Base-by-base conservation (phyloP, 1,140 invertebrate species). In the Camponotus floridanus region DNA sequence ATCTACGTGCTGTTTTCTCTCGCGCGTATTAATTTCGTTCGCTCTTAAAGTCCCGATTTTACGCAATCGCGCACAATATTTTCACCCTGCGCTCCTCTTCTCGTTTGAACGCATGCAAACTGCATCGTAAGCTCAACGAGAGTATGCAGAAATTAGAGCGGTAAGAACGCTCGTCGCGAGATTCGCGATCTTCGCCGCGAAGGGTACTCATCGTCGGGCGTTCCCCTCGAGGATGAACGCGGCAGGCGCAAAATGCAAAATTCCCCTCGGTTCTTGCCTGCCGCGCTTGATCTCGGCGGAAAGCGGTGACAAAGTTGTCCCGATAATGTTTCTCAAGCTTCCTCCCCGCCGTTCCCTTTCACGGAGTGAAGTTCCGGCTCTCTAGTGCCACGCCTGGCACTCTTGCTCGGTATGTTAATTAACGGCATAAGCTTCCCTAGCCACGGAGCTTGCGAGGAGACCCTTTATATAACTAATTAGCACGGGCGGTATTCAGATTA, bases 391-490 rank as follows among this genome's bases (percentile, higher is more conserved):
- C 64, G 81, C 87, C 86, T 89, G 83, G 88, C 91, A 89, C 87
- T 89, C 86, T 90, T 86, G 90, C 90, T 91, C 90, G 92, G 92
- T 93, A 94, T 93, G 93, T 94, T 94, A 94, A 94, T 94, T 94
- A 94, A 93, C 92, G 90, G 92, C 92, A 93, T 93, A 93, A 94
- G 92, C 93, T 94, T 94, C 92, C 91, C 88, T 76, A 91, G 88
- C 87, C 85, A 91, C 84, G 90, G 15, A 87, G 86, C 86, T 76
- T 79, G 88, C 90, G 90, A 91, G 88, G 88, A 86, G 86, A 71
- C 91, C 92, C 79, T 93, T 94, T 94, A 92, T 93, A 92, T 90
- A 92, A 92, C 90, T 94, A 94, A 94, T 94, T 94, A 93, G 92
- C 88, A 89, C 84, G 90, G 88, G 81, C 85, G 91, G 91, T 81